Conservation (phyloP, 2,797 vertebrate species). For the Urocyon cinereoargenteus region DNA sequence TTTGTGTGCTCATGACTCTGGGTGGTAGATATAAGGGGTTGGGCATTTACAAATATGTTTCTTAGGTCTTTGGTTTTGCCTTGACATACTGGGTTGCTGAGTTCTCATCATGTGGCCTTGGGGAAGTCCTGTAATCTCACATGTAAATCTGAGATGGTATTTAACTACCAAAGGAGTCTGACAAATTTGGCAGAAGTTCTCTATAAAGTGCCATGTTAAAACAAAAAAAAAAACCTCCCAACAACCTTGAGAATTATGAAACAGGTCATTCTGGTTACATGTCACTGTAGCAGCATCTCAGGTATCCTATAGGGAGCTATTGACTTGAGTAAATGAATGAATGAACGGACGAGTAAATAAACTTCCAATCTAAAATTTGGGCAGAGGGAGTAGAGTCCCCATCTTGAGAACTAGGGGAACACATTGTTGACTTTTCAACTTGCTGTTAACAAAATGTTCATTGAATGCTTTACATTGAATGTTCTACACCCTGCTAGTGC, state of each 20-base stretch:
- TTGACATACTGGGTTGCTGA: background rate
- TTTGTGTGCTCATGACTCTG: background rate
- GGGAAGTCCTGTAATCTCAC: background rate
- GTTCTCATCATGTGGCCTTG: conserved; percentile 3
- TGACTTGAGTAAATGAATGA: background rate
- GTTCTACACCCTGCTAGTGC: background rate
- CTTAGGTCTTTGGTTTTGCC: conserved; percentile 2
- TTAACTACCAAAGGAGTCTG: background rate
- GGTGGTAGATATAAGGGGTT: background rate
- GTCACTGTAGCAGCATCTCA: background rate
- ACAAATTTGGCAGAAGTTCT: background rate
- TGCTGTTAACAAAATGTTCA: background rate
- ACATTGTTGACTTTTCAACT: background rate
- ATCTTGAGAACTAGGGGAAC: background rate
- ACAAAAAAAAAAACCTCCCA: background rate
- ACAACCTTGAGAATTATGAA: background rate
- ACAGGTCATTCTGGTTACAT: background rate
- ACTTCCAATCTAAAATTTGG: background rate
- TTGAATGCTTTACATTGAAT: background rate
- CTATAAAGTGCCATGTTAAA: background rate
- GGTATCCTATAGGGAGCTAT: background rate
- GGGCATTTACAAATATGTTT: background rate
- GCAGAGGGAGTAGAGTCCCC: background rate
- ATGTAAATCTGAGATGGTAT: background rate
- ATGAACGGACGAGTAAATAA: background rate